These are phyloP conservation scores for Ceratina australensis DNA, from an alignment of 1,140 invertebrate genomes.

Conservation along the genomic window DNA sequence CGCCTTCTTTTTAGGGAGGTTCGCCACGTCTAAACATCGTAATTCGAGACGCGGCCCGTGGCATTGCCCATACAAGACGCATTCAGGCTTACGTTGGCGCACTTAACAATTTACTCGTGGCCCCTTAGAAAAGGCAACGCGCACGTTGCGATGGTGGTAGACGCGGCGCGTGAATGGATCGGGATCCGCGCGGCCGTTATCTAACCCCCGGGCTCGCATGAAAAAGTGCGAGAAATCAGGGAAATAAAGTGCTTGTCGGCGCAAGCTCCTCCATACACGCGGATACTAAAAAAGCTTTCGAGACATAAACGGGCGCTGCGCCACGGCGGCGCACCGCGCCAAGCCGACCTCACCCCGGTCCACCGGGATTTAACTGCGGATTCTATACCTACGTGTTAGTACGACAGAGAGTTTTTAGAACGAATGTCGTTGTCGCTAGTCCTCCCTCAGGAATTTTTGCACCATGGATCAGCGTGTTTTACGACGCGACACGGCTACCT, in stretches of 20 bases:
- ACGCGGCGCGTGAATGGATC: slow-evolving; percentile 26
- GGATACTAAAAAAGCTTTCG: slow-evolving; percentile 54
- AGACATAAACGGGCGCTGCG: slow-evolving; percentile 43
- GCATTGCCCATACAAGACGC: neutral
- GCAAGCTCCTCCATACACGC: slow-evolving; percentile 20
- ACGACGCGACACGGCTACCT: slow-evolving; percentile 17
- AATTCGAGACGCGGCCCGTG: slow-evolving; percentile 25
- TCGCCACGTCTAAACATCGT: slow-evolving; percentile 25
- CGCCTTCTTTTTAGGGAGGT: neutral
- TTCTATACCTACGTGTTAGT: slow-evolving; percentile 21
- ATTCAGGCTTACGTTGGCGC: slow-evolving; percentile 28
- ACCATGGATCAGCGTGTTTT: slow-evolving; percentile 45
- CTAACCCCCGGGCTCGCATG: slow-evolving; percentile 18
- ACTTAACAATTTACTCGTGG: slow-evolving; percentile 47
- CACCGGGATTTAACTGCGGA: slow-evolving; percentile 53
- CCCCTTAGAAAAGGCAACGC: slow-evolving; percentile 32
- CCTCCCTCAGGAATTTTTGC: slow-evolving; percentile 50
- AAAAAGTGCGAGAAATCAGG: slow-evolving; percentile 57
- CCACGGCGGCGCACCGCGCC: no score
- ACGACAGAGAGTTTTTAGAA: slow-evolving; percentile 15
- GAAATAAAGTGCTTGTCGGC: slow-evolving; percentile 60
- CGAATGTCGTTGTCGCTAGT: slow-evolving; percentile 40
- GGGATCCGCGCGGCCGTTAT: slow-evolving; percentile 32
- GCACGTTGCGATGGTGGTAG: neutral
- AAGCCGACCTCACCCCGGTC: slow-evolving; percentile 4